Conservation (phyloP, 2,113 vertebrate genomes). For the Pardalotus punctatus region DNA sequence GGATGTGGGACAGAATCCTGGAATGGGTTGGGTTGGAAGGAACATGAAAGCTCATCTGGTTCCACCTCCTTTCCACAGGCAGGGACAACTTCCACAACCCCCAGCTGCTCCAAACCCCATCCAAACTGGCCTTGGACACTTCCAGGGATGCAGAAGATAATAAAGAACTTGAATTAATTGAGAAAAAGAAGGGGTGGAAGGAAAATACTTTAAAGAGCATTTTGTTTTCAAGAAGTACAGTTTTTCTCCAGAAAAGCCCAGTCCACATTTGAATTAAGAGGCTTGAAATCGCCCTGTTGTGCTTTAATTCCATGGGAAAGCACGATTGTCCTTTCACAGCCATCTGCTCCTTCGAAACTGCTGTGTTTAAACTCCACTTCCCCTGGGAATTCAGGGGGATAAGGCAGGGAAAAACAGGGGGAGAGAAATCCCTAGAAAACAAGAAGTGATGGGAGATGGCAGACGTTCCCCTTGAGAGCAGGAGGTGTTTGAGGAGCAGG, state of each 20-base stretch:
- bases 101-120: fast-evolving
- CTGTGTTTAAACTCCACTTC: background rate
- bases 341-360: background rate
- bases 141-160: background rate
- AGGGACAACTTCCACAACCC: background rate
- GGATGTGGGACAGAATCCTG: background rate
- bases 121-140: background rate
- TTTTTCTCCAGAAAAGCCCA: background rate
- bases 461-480: background rate
- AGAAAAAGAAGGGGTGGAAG: background rate
- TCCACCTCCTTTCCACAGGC: background rate
- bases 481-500: background rate
- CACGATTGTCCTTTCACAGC: background rate
- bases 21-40: background rate
- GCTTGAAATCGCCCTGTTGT: background rate
- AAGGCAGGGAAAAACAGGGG: background rate
- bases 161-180: background rate
- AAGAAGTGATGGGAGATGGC: background rate
- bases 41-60: background rate
- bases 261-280: background rate
- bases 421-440: background rate
- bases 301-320: background rate
- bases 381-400: background rate
- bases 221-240: background rate
- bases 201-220: background rate